Percentiles rank a stretch among this genome's conserved stretches.
Conservation (phyloP, 2,797 vertebrate species). For the Chloroceryle inda region DNA sequence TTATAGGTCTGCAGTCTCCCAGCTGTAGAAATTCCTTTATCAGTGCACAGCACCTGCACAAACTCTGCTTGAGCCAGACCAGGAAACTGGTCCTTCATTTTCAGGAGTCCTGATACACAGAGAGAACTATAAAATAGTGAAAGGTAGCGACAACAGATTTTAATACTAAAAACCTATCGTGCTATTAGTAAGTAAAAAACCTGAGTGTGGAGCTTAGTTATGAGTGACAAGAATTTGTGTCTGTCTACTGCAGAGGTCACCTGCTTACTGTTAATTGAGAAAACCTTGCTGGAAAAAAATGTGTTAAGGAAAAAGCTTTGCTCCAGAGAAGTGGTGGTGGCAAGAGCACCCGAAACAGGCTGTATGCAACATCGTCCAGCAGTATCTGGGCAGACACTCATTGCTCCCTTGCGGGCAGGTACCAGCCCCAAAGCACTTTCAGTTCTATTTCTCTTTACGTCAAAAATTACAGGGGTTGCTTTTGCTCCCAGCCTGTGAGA, state of each 20-base stretch:
- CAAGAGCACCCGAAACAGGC: background rate
- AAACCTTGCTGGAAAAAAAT: background rate
- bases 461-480: background rate
- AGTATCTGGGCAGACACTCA: background rate
- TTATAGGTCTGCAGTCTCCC: conserved; percentile 4
- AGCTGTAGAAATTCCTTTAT: conserved; percentile 31
- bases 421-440: background rate
- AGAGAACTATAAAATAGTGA: background rate
- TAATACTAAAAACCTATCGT: background rate
- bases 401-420: background rate
- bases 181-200: background rate
- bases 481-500: background rate
- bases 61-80: background rate
- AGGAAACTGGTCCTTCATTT: background rate
- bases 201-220: background rate
- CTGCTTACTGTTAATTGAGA: background rate
- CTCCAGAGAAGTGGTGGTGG: background rate
- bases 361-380: background rate
- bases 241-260: background rate
- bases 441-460: background rate
- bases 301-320: background rate
- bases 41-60: conserved; percentile 29
- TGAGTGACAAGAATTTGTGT: background rate
- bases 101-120: background rate
- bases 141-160: background rate